Base-by-base conservation (phyloP, 92 coral and sea anemone species). In the Porites cylindrica region DNA sequence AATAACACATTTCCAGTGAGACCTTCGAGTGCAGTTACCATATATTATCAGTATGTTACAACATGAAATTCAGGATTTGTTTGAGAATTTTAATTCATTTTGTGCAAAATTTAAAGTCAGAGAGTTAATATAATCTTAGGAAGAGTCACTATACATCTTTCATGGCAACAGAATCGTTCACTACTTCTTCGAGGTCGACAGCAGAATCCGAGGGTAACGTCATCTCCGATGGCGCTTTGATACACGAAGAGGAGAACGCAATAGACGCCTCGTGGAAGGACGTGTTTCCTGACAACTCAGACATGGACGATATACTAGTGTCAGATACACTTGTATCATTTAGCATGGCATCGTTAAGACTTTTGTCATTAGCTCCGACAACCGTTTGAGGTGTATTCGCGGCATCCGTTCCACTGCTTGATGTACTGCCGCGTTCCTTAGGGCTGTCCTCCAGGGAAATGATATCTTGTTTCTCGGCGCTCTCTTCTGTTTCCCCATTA, bases 191-290 rank as follows among this genome's bases (percentile, higher is more conserved):
- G 50, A 73, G 75, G 9, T 83, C 87, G 3, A 16, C 80, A 47
- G 70, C 74, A 14, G 73, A 61, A 17, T 83, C 87, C 1, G 87
- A 64, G 20, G 80, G 87, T 54, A 74, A 58, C 9, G 77, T 68
- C 69, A 58, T 18, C 67, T 95, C 96, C 2, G 94, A 90, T 0
- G 98, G 92, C 17, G 94, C 87, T 62, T 95, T 95, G 75, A 94
- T 91, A 72, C 98, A 95, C 10, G 98, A 93, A 24, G 98, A 95
- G 4, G 98, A 95, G 74, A 95, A 95, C 4, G 93, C 95, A 21
- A 95, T 95, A 9, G 98, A 95, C 1, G 93, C 86, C 24, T 91
- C 98, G 65, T 91, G 93, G 60, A 93, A 95, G 3, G 98, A 95
- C 1, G 98, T 85, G 43, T 88, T 90, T 47, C 88, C 96, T 0